A percentile compares a stretch with the other conserved stretches of the same genome.
phyloP scores from a whole-genome alignment of 1,140 invertebrate species.

The Drosophila dunni region DNA sequence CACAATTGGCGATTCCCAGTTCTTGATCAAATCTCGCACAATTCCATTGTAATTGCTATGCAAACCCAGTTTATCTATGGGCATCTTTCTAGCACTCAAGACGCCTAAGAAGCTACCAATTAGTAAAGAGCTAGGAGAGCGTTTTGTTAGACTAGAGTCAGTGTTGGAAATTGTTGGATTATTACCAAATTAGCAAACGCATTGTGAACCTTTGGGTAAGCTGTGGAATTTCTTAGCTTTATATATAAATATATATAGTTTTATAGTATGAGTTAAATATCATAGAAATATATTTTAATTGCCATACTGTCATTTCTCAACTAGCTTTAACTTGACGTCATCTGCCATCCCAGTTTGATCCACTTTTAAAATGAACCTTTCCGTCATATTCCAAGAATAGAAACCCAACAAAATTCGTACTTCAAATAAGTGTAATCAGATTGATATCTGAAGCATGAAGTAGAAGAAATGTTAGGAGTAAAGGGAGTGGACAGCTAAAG shows the following conservation, averaged over 20 bases:
- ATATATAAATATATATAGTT: background rate
- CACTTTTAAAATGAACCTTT: slow-evolving; percentile 4
- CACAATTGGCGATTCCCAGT: slow-evolving; percentile 64
- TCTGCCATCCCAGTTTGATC: background rate
- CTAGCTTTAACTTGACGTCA: background rate
- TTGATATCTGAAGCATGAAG: background rate
- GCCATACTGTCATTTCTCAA: background rate
- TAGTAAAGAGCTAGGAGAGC: slow-evolving; percentile 26
- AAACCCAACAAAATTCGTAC: background rate
- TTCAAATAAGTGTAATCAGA: slow-evolving; percentile 1
- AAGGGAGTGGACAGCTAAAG: too few species aligned
- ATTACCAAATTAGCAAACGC: slow-evolving; percentile 42
- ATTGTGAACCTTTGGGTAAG: slow-evolving; percentile 18
- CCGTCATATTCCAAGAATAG: slow-evolving; percentile 7
- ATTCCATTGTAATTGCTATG: slow-evolving; percentile 42
- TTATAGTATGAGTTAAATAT: slow-evolving; percentile 13
- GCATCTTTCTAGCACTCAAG: background rate
- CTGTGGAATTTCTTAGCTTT: background rate
- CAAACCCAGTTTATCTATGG: slow-evolving; percentile 7
- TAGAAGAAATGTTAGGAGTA: too few species aligned
- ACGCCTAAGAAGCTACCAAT: background rate
- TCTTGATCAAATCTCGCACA: slow-evolving; percentile 57
- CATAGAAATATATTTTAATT: too few species aligned
- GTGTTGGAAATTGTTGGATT: background rate
- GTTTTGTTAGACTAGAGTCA: background rate